These are phyloP conservation scores for Caenorhabditis uteleia DNA, from an alignment of 2,888 invertebrate genomes.

Conservation along the genomic window DNA sequence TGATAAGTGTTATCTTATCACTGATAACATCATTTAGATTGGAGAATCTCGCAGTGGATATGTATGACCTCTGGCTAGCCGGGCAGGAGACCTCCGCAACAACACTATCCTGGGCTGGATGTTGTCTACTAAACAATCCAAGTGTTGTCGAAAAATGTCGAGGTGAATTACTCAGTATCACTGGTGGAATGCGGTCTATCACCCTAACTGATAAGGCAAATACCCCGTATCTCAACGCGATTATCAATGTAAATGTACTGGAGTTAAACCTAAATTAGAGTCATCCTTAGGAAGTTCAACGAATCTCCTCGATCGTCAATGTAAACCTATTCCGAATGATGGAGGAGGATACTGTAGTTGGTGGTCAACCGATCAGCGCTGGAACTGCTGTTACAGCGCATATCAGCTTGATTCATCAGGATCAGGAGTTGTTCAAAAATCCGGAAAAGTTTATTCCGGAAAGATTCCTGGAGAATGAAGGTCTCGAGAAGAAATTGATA, in stretches of 20 bases:
- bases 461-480: conserved; percentile 29
- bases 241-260: conserved; percentile 18
- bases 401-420: conserved; percentile 30
- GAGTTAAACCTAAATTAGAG: background rate
- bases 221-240: conserved; percentile 31
- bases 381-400: conserved; percentile 38
- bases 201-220: conserved; percentile 19
- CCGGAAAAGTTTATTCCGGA: conserved; percentile 34
- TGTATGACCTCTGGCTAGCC: conserved; percentile 47
- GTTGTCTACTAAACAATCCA: conserved; percentile 39
- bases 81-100: conserved; percentile 51
- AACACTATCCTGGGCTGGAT: conserved; percentile 36
- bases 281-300: conserved; percentile 34
- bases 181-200: conserved; percentile 19
- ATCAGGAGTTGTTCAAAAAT: conserved; percentile 33
- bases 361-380: conserved; percentile 21
- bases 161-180: conserved; percentile 26
- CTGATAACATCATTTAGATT: conserved; percentile 9
- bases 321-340: conserved; percentile 20
- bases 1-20: background rate
- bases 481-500: conserved; percentile 31
- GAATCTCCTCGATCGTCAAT: conserved; percentile 39
- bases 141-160: conserved; percentile 23
- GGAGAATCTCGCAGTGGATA: conserved; percentile 28
- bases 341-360: conserved; percentile 16